Percentiles rank a stretch among this genome's conserved stretches.
Evolutionary conservation across 2,888 invertebrate species (phyloP).

Genomic region (Orchesellides sinensis): DNA sequence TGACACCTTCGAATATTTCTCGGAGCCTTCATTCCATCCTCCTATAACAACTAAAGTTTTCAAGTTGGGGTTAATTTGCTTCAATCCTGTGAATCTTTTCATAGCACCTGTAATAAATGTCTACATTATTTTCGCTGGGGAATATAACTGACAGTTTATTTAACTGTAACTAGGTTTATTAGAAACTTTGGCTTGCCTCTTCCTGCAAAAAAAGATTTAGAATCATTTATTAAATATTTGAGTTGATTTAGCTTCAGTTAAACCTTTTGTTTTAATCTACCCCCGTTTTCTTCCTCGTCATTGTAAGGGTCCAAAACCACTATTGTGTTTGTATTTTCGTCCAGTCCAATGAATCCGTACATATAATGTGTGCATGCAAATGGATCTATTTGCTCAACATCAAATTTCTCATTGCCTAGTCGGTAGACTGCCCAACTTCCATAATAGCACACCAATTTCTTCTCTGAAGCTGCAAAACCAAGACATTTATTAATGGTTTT

Average conservation of each 20-base stretch:
- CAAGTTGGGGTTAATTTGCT: constrained; percentile 75
- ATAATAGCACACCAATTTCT: constrained; percentile 85
- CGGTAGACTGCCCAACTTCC: constrained; percentile 88
- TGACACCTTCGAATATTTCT: constrained; percentile 81
- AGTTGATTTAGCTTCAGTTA: background rate
- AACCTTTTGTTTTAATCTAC: constrained; percentile 75
- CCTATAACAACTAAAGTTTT: constrained; percentile 77
- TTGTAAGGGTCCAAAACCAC: constrained; percentile 76
- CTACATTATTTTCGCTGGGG: background rate
- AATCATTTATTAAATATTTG: background rate
- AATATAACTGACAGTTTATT: background rate
- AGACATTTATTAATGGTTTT: background rate
- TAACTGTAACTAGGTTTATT: background rate
- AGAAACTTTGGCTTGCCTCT: constrained; percentile 6
- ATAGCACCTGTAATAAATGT: constrained; percentile 76
- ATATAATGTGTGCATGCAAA: constrained; percentile 77
- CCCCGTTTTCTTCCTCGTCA: constrained; percentile 82
- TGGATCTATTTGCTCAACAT: constrained; percentile 78
- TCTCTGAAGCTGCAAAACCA: constrained; percentile 10
- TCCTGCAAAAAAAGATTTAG: constrained; percentile 14
- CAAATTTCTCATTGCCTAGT: constrained; percentile 82
- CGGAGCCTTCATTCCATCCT: constrained; percentile 80
- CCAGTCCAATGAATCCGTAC: constrained; percentile 85
- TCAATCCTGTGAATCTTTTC: constrained; percentile 76
- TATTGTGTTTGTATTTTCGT: constrained; percentile 76